Conservation (phyloP, 64 coral and sea anemone genomes). For the Catalaphyllia jardinei region DNA sequence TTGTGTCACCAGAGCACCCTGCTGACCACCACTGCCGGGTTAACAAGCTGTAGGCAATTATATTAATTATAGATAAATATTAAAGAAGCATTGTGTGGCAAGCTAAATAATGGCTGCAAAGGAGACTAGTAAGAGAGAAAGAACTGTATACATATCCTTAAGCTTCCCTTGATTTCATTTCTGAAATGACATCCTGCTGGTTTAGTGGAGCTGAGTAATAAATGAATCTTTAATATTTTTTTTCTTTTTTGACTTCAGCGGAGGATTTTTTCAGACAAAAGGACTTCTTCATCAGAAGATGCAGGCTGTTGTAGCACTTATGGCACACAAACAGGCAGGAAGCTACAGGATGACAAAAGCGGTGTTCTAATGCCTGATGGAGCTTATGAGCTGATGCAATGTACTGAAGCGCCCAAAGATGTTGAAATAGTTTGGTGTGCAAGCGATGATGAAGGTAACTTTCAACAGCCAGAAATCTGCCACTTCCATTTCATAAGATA, state of each 20-base stretch:
- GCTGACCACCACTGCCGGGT: too few relatives aligned
- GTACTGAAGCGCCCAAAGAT: background rate
- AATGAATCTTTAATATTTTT: background rate
- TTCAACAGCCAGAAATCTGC: background rate
- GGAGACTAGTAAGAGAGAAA: too few relatives aligned
- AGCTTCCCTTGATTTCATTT: background rate
- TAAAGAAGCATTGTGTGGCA: too few relatives aligned
- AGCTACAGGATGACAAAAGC: background rate
- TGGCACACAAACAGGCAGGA: background rate
- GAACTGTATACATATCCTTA: too few relatives aligned
- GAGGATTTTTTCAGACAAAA: background rate
- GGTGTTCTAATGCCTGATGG: slow-evolving; percentile 7
- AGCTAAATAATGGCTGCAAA: too few relatives aligned
- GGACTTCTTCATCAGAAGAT: background rate
- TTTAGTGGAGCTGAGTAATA: background rate
- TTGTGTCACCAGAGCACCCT: too few relatives aligned
- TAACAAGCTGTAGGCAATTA: too few relatives aligned
- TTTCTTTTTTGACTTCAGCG: background rate
- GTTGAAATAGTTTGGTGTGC: slow-evolving; percentile 6
- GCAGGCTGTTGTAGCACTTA: background rate
- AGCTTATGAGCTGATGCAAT: slow-evolving; percentile 1
- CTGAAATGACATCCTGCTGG: background rate
- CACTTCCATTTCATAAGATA: too few relatives aligned
- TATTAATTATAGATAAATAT: too few relatives aligned
- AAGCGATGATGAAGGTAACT: slow-evolving; percentile 37